Evolutionary conservation across 1,140 invertebrate genomes (phyloP), one percentile per base, ranked within the genome.

Genomic region (Arion vulgaris): DNA sequence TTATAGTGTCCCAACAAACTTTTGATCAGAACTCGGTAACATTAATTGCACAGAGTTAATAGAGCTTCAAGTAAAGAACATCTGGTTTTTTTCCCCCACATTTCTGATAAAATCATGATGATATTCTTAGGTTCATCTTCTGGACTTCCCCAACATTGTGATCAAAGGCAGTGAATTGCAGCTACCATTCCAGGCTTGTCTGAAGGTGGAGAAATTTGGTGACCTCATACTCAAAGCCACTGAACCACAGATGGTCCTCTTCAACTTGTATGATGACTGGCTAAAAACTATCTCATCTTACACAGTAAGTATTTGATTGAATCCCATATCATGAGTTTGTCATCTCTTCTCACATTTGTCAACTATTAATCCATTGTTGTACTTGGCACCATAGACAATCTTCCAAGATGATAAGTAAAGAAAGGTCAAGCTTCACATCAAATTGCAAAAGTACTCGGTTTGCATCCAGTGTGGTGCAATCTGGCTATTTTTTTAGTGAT

Each of bases 241-340:
- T 0, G 99, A 99, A 91, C 99, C 99, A 0, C 98, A 99, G 92
- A 99, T 99, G 99, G 98, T 99, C 13, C 93, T 99, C 0, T 99
- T 99, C 93, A 99, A 99, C 93, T 93, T 99, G 5, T 99, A 99
- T 88, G 99, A 99, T 92, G 99, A 99, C 92, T 99, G 99, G 99
- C 93, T 99, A 11, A 99, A 99, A 91, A 91, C 92, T 11, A 93
- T 93, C 73, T 93, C 92, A 13, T 93, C 92, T 0, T 93, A 93
- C 85, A 93, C 92, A 28, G 93, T 93, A 86, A 88, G 89, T 88
- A n/a, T n/a, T n/a, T n/a, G n/a, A n/a, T n/a, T n/a, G n/a, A n/a
- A n/a, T n/a, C n/a, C 28, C n/a, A n/a, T n/a, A n/a, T n/a, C n/a
- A n/a, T n/a, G n/a, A n/a, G n/a, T n/a, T n/a, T n/a, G n/a, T n/a